Evolutionary conservation across 1,140 invertebrate genomes (phyloP).

Genomic region (Zaprionus kolodkinae): DNA sequence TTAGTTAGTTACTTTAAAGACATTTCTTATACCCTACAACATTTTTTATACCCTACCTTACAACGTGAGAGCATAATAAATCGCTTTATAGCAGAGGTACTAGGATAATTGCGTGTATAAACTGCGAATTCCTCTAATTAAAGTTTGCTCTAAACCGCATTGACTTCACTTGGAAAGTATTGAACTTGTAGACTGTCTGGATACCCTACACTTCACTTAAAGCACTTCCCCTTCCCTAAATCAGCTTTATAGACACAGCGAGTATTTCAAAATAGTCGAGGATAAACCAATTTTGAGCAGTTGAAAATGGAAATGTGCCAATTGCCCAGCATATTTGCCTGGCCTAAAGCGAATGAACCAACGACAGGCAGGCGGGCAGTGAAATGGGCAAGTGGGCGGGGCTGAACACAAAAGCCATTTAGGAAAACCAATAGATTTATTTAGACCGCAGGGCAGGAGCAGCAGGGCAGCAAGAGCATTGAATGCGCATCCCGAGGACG

Average conservation of each 20-base stretch:
- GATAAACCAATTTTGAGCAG: slow-evolving; percentile 40
- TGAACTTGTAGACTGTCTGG: not conserved
- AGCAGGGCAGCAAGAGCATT: slow-evolving; percentile 41
- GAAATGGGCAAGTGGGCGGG: not conserved
- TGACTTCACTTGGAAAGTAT: not conserved
- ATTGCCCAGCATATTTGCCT: slow-evolving; percentile 34
- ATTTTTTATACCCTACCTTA: not conserved
- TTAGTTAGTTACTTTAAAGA: not conserved
- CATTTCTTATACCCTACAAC: not conserved
- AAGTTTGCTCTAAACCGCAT: not conserved
- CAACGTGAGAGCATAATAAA: not conserved
- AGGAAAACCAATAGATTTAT: slow-evolving; percentile 80
- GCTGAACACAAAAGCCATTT: slow-evolving; percentile 70
- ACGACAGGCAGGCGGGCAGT: not conserved
- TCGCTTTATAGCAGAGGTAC: not conserved
- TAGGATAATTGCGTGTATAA: not conserved
- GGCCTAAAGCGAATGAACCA: not conserved
- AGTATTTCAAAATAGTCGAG: not conserved
- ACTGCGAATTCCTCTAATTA: not conserved
- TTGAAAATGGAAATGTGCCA: slow-evolving; percentile 44
- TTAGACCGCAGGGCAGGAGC: slow-evolving; percentile 68
- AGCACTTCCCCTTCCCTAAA: not conserved
- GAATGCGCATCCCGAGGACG: slow-evolving; percentile 19
- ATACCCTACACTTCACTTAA: not conserved
- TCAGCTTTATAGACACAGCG: not conserved